Evolutionary conservation across 2,888 invertebrate species (phyloP).

Genomic region (Himalopsyche kuldschensis): DNA sequence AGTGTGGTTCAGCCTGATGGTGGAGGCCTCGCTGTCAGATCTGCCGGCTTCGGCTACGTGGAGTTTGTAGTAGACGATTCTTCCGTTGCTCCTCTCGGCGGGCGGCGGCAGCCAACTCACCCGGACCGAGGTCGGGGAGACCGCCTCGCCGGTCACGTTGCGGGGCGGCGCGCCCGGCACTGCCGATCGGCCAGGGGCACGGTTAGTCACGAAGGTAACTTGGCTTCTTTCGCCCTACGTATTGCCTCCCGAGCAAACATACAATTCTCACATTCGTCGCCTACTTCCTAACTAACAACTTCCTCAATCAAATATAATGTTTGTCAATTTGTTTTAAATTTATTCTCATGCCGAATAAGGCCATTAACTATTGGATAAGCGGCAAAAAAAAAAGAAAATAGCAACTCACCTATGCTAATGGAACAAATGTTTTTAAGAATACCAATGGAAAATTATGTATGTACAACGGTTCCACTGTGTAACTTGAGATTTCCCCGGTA

Average conservation of each 20-base stretch:
- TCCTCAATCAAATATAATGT: not conserved
- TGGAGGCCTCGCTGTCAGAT: conserved; percentile 81
- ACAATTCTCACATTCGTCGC: not conserved
- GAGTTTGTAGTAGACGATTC: conserved; percentile 93
- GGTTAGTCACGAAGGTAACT: conserved; percentile 42
- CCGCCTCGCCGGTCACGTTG: conserved; percentile 87
- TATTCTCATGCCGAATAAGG: not conserved
- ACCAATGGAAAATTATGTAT: too few relatives aligned
- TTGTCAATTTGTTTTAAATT: not conserved
- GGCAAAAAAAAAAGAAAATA: not conserved
- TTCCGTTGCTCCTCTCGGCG: conserved; percentile 86
- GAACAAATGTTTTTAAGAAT: too few relatives aligned
- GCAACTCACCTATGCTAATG: not conserved
- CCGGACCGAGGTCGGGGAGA: conserved; percentile 85
- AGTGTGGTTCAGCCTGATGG: conserved; percentile 78
- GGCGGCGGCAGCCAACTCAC: conserved; percentile 94
- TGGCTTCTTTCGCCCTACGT: conserved; percentile 5
- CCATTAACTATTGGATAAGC: not conserved
- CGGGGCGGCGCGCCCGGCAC: conserved; percentile 96
- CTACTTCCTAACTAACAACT: not conserved
- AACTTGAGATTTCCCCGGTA: not conserved
- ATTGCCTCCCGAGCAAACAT: not conserved
- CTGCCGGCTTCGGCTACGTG: conserved; percentile 83
- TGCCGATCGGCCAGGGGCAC: conserved; percentile 48
- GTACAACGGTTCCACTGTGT: not conserved